Evolutionary conservation across 64 coral and sea anemone genomes (phyloP), one percentile per base, ranked within the genome.

Genomic region (Porites lutea): DNA sequence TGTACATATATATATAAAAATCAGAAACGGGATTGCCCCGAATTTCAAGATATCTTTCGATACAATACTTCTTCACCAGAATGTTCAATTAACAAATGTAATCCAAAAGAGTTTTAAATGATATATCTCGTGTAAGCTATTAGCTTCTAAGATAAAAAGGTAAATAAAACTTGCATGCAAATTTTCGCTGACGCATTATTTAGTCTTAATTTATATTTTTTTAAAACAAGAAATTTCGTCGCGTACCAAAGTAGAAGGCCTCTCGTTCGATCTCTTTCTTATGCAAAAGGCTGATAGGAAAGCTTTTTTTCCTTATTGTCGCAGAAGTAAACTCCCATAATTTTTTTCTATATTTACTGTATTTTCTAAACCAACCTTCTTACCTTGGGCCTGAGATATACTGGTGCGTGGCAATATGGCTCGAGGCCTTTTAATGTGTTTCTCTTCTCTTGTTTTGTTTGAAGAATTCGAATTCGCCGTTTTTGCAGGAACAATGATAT

Each of bases 341-440:
- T 20, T 70, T 70, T 70, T 74, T 37, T 2, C 14, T 46, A 14
- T 2, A 48, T 70, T 70, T 37, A 23, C 10, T 70, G 7, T 14
- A 13, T 46, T 47, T 21, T 50, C 16, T 75, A 49, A 15, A 16
- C 27, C 27, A 37, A 37, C 27, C 27, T 37, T 37, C 46, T 23
- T 68, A 48, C 81, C 81, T 84, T 84, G 62, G 27, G 27, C 27
- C 11, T 55, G 53, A 55, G 64, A 15, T 20, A 51, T 51, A 52
- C 45, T 84, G 13, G 81, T 84, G 6, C 81, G 81, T 48, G 81
- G 81, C 62, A 84, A 51, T 68, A 84, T 84, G 45, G 81, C 50
- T 22, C 81, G 45, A 51, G 21, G 61, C 11, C 61, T 43, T 69
- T 84, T 84, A 18, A 63, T 8, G 4, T 10, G 14, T 2, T 45